Evolutionary conservation across 2,888 invertebrate species (phyloP).

Genomic region (Chymomyza fuscimana): DNA sequence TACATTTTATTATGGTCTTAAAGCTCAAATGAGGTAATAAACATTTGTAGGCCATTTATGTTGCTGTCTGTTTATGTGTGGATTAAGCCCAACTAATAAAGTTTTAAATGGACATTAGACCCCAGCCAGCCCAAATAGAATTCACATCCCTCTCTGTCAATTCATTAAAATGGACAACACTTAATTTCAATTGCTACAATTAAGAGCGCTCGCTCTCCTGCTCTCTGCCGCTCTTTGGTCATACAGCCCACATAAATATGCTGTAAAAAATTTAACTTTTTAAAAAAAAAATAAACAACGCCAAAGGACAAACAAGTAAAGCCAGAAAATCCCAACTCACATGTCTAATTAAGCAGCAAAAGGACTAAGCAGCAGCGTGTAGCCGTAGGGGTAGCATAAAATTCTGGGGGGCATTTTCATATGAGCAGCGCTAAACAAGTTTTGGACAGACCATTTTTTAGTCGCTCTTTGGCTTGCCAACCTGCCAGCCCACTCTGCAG

Average conservation of each 20-base stretch:
- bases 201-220: conserved; percentile 46
- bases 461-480: conserved; percentile 43
- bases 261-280: conserved; percentile 64
- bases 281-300: conserved; percentile 33
- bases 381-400: conserved; percentile 21
- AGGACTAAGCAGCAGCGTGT: conserved; percentile 7
- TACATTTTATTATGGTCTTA: neutral
- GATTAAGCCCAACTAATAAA: conserved; percentile 46
- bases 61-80: neutral
- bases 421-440: conserved; percentile 42
- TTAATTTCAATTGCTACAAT: conserved; percentile 73
- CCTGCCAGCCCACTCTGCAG: conserved; percentile 54
- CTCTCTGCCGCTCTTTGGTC: conserved; percentile 34
- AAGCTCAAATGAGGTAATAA: conserved; percentile 49
- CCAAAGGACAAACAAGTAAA: conserved; percentile 26
- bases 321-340: conserved; percentile 55
- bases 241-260: conserved; percentile 52
- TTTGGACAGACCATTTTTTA: conserved; percentile 61
- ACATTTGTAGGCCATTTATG: conserved; percentile 39
- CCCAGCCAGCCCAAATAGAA: conserved; percentile 21
- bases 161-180: conserved; percentile 57
- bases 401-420: conserved; percentile 12
- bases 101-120: conserved; percentile 36
- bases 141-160: conserved; percentile 9
- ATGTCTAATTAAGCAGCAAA: conserved; percentile 67